These are phyloP conservation scores for Corythornis cristatus DNA, from an alignment of 2,113 vertebrate genomes.

Conservation along the genomic window DNA sequence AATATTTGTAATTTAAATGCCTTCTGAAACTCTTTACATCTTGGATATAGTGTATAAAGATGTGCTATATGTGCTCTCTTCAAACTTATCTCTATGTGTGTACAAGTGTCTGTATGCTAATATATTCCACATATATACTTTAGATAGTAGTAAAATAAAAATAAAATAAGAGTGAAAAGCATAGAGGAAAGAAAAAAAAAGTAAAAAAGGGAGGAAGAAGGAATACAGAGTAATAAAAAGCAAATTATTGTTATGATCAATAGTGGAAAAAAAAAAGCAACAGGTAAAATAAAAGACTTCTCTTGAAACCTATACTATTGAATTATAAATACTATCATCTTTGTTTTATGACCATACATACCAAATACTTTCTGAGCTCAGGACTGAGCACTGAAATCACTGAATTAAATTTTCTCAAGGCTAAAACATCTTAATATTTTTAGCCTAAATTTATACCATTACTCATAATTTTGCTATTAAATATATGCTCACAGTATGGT, in stretches of 20 bases:
- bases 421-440: neutral
- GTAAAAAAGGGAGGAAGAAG: neutral
- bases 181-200: neutral
- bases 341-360: neutral
- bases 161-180: neutral
- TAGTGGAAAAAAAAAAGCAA: accelerated
- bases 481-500: neutral
- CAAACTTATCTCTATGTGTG: accelerated
- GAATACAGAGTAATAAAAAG: neutral
- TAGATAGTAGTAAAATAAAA: neutral
- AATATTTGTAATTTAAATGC: constrained; percentile 42
- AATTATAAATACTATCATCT: neutral
- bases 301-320: neutral
- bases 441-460: neutral
- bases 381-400: neutral
- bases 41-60: neutral
- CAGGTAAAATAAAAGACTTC: neutral
- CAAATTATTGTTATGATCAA: neutral
- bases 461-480: neutral
- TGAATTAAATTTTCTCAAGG: neutral
- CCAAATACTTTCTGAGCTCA: neutral
- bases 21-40: neutral
- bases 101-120: neutral
- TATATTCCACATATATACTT: neutral
- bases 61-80: neutral